Evolutionary conservation across 2,888 invertebrate genomes (phyloP).

Genomic region (Conomelus anceps): DNA sequence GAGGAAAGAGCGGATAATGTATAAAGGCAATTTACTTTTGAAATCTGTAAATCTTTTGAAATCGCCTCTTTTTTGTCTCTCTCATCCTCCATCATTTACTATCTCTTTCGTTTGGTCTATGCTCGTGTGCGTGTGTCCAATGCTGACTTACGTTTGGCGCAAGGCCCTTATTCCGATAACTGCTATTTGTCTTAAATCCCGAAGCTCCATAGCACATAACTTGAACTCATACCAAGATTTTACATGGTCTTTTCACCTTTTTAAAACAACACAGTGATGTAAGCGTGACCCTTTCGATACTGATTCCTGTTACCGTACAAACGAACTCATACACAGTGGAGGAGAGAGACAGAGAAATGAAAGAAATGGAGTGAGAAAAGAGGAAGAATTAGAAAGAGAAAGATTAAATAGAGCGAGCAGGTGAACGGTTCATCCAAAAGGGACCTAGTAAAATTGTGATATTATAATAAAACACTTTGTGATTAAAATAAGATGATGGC

Average conservation of each 20-base stretch:
- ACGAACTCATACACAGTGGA: background rate
- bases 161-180: background rate
- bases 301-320: background rate
- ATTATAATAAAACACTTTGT: conserved; percentile 22
- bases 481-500: background rate
- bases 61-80: background rate
- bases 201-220: background rate
- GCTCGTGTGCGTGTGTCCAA: background rate
- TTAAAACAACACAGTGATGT: background rate
- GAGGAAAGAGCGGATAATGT: background rate
- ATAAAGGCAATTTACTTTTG: background rate
- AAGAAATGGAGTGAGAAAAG: background rate
- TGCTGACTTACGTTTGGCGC: background rate
- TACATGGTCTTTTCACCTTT: background rate
- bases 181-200: background rate
- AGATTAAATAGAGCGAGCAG: background rate
- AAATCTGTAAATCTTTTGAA: background rate
- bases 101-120: background rate
- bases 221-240: background rate
- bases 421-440: conserved; percentile 1
- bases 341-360: conserved; percentile 15
- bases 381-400: conserved; percentile 17
- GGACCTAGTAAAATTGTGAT: conserved; percentile 16
- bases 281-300: background rate
- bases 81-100: background rate